Evolutionary conservation across 2,797 vertebrate species (phyloP).

Genomic region (Valencia hispanica): DNA sequence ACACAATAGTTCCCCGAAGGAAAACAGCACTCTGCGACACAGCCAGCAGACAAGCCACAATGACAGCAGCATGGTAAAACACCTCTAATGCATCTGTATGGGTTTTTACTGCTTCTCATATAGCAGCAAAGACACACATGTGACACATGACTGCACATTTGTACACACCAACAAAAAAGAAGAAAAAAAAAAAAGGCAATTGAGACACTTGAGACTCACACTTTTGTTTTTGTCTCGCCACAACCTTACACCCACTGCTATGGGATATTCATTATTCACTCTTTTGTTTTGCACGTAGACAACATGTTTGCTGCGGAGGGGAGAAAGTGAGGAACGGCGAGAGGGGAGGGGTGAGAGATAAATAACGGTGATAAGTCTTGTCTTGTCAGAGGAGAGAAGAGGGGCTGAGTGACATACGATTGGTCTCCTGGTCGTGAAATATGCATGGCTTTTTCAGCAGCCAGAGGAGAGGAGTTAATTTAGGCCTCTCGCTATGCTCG

Average conservation of each 20-base stretch:
- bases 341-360: slow-evolving; percentile 54
- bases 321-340: background rate
- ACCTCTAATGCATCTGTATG: slow-evolving; percentile 72
- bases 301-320: slow-evolving; percentile 59
- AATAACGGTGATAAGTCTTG: slow-evolving; percentile 84
- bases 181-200: slow-evolving; percentile 26
- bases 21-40: slow-evolving; percentile 47
- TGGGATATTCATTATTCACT: slow-evolving; percentile 75
- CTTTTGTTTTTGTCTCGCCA: slow-evolving; percentile 53
- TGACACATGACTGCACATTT: slow-evolving; percentile 44
- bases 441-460: slow-evolving; percentile 85
- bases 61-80: slow-evolving; percentile 77
- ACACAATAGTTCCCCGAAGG: slow-evolving; percentile 48
- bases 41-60: slow-evolving; percentile 59
- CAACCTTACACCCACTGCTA: slow-evolving; percentile 52
- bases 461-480: slow-evolving; percentile 85
- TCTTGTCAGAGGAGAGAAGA: slow-evolving; percentile 76
- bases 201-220: slow-evolving; percentile 54
- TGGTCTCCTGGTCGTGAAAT: slow-evolving; percentile 81
- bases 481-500: slow-evolving; percentile 83
- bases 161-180: slow-evolving; percentile 36
- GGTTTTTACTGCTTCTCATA: slow-evolving; percentile 68
- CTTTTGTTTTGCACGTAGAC: slow-evolving; percentile 79
- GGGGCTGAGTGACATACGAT: slow-evolving; percentile 81
- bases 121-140: slow-evolving; percentile 60